Conservation (phyloP, 2,888 invertebrate genomes). For the Phaonia tiefii region DNA sequence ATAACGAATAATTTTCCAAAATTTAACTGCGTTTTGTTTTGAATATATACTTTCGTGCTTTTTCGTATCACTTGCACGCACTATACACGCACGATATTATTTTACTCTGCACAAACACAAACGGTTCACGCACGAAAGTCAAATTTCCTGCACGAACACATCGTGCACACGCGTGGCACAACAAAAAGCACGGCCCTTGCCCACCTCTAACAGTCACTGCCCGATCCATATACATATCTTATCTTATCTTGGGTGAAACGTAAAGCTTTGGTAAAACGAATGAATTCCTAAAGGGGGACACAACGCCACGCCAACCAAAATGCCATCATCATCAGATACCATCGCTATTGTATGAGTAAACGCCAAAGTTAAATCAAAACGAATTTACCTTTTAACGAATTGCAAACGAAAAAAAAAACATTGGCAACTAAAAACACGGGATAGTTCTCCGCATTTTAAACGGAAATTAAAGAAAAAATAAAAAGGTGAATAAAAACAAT, state of each 20-base stretch:
- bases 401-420: slow-evolving; percentile 58
- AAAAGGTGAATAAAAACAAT: slow-evolving; percentile 37
- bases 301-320: slow-evolving; percentile 39
- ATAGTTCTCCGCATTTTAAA: not conserved
- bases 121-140: too few relatives aligned
- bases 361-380: slow-evolving; percentile 17
- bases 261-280: slow-evolving; percentile 46
- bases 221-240: slow-evolving; percentile 55
- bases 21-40: too few relatives aligned
- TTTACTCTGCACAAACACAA: too few relatives aligned
- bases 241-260: slow-evolving; percentile 56
- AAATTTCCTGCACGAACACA: too few relatives aligned
- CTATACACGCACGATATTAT: too few relatives aligned
- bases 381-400: slow-evolving; percentile 53
- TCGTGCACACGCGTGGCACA: too few relatives aligned
- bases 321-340: slow-evolving; percentile 43
- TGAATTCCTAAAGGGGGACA: slow-evolving; percentile 42
- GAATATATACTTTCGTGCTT: too few relatives aligned
- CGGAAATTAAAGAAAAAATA: not conserved
- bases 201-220: too few relatives aligned
- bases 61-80: too few relatives aligned
- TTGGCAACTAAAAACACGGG: slow-evolving; percentile 30
- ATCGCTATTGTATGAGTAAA: slow-evolving; percentile 38
- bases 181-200: too few relatives aligned
- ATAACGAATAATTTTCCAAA: too few relatives aligned